Conservation (phyloP, 1,140 invertebrate genomes). For the Drosophila biarmipes region DNA sequence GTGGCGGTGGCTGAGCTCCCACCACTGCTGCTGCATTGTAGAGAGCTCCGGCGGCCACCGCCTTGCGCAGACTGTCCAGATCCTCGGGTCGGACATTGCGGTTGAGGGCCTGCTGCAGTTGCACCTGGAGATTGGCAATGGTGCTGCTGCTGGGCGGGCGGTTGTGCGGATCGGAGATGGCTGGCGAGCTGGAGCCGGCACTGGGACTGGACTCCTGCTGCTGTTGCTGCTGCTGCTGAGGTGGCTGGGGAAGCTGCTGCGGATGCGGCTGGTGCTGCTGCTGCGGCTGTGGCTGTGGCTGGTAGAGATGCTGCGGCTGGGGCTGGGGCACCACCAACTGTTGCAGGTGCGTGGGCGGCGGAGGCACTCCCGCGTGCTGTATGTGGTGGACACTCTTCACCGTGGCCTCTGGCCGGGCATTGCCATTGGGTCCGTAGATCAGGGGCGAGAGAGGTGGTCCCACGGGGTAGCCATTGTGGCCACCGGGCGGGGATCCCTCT, state of each 20-base stretch:
- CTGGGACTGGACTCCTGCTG: constrained; percentile 57
- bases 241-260: constrained; percentile 36
- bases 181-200: constrained; percentile 35
- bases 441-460: constrained; percentile 57
- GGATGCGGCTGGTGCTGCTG: constrained; percentile 50
- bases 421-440: constrained; percentile 58
- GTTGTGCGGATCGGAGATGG: constrained; percentile 74
- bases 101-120: constrained; percentile 71
- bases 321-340: constrained; percentile 33
- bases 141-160: constrained; percentile 57
- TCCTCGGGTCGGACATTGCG: constrained; percentile 73
- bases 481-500: constrained; percentile 34
- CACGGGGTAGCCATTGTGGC: constrained; percentile 37
- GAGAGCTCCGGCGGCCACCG: constrained; percentile 68
- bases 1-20: constrained; percentile 26
- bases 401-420: constrained; percentile 16
- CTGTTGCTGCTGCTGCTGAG: constrained; percentile 23
- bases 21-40: constrained; percentile 55
- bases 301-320: constrained; percentile 52
- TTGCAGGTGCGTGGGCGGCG: constrained; percentile 47
- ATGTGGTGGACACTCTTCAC: constrained; percentile 58
- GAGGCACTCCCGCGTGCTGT: constrained; percentile 60
- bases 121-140: constrained; percentile 73
- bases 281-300: constrained; percentile 33
- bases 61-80: constrained; percentile 76